phyloP scores from a whole-genome alignment of 1,140 invertebrate genomes.

The Uloborus diversus region DNA sequence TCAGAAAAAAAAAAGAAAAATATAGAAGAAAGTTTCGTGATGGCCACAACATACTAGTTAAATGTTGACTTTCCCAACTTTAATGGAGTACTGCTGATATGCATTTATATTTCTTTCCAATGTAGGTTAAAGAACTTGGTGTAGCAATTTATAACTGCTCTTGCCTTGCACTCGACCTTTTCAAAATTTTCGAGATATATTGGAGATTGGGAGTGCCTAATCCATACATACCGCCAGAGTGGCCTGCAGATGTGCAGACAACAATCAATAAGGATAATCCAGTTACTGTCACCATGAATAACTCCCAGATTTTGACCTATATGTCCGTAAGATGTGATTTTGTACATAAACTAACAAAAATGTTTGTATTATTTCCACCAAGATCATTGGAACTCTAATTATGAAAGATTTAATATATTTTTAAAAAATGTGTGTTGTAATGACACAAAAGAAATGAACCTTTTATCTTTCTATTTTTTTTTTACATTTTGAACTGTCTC shows the following conservation, averaged over 20 bases:
- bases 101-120: neutral
- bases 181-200: slow-evolving; percentile 93
- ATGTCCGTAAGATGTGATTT: slow-evolving; percentile 74
- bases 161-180: slow-evolving; percentile 83
- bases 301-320: slow-evolving; percentile 73
- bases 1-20: no score
- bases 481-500: no score
- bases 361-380: neutral
- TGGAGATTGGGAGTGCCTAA: slow-evolving; percentile 80
- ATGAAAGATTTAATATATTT: neutral
- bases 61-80: no score
- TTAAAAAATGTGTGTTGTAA: no score
- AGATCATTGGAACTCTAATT: neutral
- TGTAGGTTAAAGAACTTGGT: slow-evolving; percentile 93
- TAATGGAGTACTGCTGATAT: neutral
- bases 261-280: slow-evolving; percentile 79
- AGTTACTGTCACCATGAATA: slow-evolving; percentile 75
- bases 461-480: no score
- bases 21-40: neutral
- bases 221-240: slow-evolving; percentile 75
- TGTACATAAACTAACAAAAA: neutral
- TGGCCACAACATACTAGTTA: neutral
- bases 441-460: no score
- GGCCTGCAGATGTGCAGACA: slow-evolving; percentile 78
- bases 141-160: slow-evolving; percentile 83